Evolutionary conservation across 2,888 invertebrate genomes (phyloP).

Genomic region (Tetranychus piercei): DNA sequence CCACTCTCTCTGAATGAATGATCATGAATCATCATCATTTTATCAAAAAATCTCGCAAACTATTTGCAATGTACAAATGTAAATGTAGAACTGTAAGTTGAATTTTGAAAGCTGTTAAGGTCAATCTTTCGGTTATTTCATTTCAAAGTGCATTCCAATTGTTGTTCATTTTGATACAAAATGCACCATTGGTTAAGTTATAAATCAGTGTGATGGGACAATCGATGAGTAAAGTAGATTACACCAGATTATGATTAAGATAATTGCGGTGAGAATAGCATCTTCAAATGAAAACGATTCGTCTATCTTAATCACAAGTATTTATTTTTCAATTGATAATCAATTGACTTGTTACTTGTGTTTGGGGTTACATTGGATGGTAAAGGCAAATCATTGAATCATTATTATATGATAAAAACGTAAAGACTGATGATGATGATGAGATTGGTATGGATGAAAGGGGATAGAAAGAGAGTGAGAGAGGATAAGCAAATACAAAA

Average conservation of each 20-base stretch:
- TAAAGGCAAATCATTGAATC: neutral
- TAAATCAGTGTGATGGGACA: neutral
- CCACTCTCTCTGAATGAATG: too few relatives aligned
- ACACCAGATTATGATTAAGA: neutral
- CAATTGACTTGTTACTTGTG: neutral
- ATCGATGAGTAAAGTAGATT: neutral
- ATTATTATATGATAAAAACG: neutral
- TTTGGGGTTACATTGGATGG: neutral
- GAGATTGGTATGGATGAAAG: neutral
- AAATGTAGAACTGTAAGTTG: too few relatives aligned
- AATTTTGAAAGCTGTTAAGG: too few relatives aligned
- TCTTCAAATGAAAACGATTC: neutral
- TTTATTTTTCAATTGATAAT: neutral
- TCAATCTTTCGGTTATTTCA: too few relatives aligned
- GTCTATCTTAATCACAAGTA: neutral
- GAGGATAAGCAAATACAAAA: neutral
- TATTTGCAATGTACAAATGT: too few relatives aligned
- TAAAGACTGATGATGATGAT: neutral
- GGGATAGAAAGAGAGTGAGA: neutral
- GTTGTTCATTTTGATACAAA: too few relatives aligned
- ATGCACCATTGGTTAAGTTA: too few relatives aligned
- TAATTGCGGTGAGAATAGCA: too few relatives aligned
- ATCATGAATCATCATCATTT: too few relatives aligned
- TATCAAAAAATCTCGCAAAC: too few relatives aligned
- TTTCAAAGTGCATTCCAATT: too few relatives aligned